Base-by-base conservation (phyloP, 1,140 invertebrate species). In the Lethrus apterus region DNA sequence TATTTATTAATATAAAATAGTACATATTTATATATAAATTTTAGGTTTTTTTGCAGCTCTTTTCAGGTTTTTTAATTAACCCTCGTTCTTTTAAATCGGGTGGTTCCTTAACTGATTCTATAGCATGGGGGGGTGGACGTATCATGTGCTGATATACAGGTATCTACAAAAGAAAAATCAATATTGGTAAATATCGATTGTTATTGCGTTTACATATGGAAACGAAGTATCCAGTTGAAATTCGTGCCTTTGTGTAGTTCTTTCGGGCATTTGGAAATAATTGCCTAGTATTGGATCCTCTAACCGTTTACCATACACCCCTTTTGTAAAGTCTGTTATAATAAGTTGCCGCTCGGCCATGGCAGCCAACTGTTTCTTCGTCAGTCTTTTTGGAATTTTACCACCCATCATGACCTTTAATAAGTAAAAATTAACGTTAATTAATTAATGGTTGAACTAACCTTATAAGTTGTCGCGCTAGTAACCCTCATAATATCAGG, bases 381-480 rank as follows among this genome's bases (percentile, higher is more conserved):
- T 59, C 18, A 61, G 43, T 43, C 45, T 52, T 40, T 56, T 56
- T 3, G 45, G 30, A 35, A 58, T 52, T 11, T 55, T 48, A 20
- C 62, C 60, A 24, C 60, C 62, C 29, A 56, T 49, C 20, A 64
- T 47, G 8, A 65, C 60, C 61, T 62, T 17, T 14, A 31, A 44
- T 33, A 24, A 40, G 20, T 20, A 41, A 11, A 41, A 26, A 41
- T 11, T 46, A 8, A 19, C 9, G 10, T 11, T 1, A 49, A 32
- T 11, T 13, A 26, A 21, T 31, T 29, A 2, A 11, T 5, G 32
- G 13, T 35, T 24, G 20, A 13, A 41, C 4, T 36, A 50, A 78
- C 77, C 62, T 78, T 76, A 20, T 80, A 65, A 0, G 81, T 82
- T 11, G 79, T 83, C 15, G 70, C 81, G 57, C 80, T 83, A 21